Evolutionary conservation across 2,888 invertebrate genomes (phyloP).

Genomic region (Nezara viridula): DNA sequence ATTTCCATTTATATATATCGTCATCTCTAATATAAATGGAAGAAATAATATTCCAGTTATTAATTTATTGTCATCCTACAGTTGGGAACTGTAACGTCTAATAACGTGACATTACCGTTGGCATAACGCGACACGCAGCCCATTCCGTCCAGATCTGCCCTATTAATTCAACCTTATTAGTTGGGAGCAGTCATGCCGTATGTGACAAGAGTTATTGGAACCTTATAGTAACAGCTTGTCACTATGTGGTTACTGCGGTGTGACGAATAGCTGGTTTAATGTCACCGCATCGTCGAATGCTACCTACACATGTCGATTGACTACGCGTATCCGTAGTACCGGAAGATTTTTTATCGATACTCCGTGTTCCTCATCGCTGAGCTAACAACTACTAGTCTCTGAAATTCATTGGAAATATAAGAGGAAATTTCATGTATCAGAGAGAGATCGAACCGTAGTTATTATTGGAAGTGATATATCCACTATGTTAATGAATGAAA

Average conservation of each 20-base stretch:
- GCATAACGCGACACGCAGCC: neutral
- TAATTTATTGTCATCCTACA: no score
- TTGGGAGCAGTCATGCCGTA: neutral
- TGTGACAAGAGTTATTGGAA: slow-evolving; percentile 5
- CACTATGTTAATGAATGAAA: no score
- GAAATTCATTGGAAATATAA: no score
- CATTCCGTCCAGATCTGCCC: neutral
- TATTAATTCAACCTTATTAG: neutral
- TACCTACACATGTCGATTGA: neutral
- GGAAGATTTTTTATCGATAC: neutral
- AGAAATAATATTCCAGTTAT: no score
- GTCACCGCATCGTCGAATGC: neutral
- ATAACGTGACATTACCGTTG: neutral
- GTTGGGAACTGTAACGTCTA: no score
- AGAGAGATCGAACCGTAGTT: no score
- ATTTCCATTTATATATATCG: no score
- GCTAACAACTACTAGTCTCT: neutral
- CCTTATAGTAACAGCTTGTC: slow-evolving; percentile 11
- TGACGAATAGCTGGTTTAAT: neutral
- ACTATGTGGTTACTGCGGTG: neutral
- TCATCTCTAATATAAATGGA: no score
- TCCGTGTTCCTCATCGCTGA: neutral
- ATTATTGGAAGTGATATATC: no score
- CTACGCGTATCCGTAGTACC: rapidly evolving
- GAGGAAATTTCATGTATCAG: no score